Base-by-base conservation (phyloP, 2,888 invertebrate species). In the Arctia plantaginis region DNA sequence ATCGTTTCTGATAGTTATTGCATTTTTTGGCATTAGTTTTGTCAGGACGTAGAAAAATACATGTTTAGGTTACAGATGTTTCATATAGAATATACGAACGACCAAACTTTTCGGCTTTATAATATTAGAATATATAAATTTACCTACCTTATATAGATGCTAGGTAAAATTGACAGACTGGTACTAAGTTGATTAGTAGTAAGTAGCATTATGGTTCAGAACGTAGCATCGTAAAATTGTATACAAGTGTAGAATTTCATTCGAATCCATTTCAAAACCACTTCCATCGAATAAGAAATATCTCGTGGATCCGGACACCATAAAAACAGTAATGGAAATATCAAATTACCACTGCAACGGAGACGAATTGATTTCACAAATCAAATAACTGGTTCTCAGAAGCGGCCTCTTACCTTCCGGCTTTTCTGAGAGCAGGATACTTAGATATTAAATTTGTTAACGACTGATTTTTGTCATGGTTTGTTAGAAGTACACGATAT, bases 281-380 rank as follows among this genome's bases (percentile, higher is more conserved):
- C 71, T 80, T 74, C 44, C 66, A 55, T 66, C 67, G 41, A 72
- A 73, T 30, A 65, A 69, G 69, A 78, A 23, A 75, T 77, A 70
- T 75, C 74, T 77, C 59, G 51, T 68, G 39, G 77, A 66, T 67
- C 71, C 78, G 71, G 71, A 71, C 72, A 73, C 75, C 73, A 79
- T 81, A 83, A 79, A 84, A 83, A 81, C 87, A 82, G 89, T 91
- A 92, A 92, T 90, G 88, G 90, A 86, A 89, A 90, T 92, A 92
- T 93, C 89, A 86, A 88, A 88, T 93, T 93, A 93, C 92, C 90
- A 90, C 85, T 90, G 90, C 88, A 88, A 89, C 86, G 86, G 90
- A 90, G 86, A 86, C 87, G 89, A 90, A 92, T 93, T 92, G 92
- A 92, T 93, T 92, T 89, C 89, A 82, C 90, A 91, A 93, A 93